These are phyloP conservation scores for Patella caerulea DNA, from an alignment of 2,888 invertebrate species.

Conservation along the genomic window DNA sequence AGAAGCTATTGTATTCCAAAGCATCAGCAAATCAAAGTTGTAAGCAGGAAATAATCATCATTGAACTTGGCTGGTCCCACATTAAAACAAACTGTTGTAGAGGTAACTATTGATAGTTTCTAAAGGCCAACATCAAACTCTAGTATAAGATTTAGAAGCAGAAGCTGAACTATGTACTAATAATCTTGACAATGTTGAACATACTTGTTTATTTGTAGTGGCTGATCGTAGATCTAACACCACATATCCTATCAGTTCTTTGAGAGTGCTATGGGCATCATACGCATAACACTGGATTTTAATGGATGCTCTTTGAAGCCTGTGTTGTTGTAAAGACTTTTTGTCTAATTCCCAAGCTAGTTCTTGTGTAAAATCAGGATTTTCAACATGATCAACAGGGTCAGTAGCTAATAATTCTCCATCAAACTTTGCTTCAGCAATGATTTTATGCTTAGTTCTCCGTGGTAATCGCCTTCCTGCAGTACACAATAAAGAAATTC, in stretches of 20 bases:
- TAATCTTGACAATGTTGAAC: background rate
- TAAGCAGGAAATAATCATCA: too few relatives aligned
- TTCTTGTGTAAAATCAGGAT: slow-evolving; percentile 71
- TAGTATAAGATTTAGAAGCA: too few relatives aligned
- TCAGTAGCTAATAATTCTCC: slow-evolving; percentile 72
- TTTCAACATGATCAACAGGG: slow-evolving; percentile 69
- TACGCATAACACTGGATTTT: slow-evolving; percentile 72
- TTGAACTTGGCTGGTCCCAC: too few relatives aligned
- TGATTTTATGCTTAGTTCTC: slow-evolving; percentile 65
- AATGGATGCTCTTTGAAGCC: slow-evolving; percentile 71
- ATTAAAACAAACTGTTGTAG: too few relatives aligned
- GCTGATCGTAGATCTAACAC: slow-evolving; percentile 72
- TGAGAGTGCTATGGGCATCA: slow-evolving; percentile 62
- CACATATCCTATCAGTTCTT: slow-evolving; percentile 72
- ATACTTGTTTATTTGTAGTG: slow-evolving; percentile 63
- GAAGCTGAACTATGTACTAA: background rate
- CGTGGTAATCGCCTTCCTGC: slow-evolving; percentile 72
- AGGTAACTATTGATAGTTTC: too few relatives aligned
- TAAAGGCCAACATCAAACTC: too few relatives aligned
- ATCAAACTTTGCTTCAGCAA: slow-evolving; percentile 72
- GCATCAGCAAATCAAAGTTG: too few relatives aligned
- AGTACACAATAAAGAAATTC: background rate
- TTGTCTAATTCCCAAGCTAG: slow-evolving; percentile 73
- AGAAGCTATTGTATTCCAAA: too few relatives aligned
- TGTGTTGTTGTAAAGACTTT: slow-evolving; percentile 71